A percentile compares a stretch with the other conserved stretches of the same genome.
Evolutionary conservation across 2,888 invertebrate species (phyloP).

Genomic region (Elmis aenea): DNA sequence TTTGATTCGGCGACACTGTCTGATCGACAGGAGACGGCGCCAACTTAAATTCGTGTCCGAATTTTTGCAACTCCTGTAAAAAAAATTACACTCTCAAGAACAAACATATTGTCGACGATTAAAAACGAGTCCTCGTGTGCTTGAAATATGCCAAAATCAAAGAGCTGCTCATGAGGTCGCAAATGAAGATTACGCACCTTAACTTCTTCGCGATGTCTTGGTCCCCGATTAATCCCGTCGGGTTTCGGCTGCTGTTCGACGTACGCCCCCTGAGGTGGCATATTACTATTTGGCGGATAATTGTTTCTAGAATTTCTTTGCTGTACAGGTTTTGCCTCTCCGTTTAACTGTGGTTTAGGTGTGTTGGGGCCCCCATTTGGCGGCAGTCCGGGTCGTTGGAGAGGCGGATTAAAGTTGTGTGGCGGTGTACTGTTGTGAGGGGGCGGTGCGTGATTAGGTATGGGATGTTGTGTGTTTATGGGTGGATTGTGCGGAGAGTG

Average conservation of each 20-base stretch:
- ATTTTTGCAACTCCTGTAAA: constrained; percentile 65
- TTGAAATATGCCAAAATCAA: too few relatives aligned
- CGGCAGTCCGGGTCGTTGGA: constrained; percentile 18
- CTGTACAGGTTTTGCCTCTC: constrained; percentile 19
- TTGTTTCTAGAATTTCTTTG: constrained; percentile 23
- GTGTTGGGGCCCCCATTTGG: constrained; percentile 27
- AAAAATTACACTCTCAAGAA: too few relatives aligned
- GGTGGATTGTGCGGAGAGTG: constrained; percentile 21
- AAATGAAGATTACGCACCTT: too few relatives aligned
- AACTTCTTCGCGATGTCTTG: constrained; percentile 35
- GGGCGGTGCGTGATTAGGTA: constrained; percentile 13
- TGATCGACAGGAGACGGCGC: constrained; percentile 37
- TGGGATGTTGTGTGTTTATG: constrained; percentile 22
- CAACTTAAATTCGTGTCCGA: constrained; percentile 76
- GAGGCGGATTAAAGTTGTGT: constrained; percentile 11
- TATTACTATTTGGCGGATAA: constrained; percentile 21
- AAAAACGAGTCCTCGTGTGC: too few relatives aligned
- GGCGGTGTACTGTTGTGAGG: not conserved
- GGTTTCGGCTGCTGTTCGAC: constrained; percentile 13
- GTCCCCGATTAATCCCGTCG: constrained; percentile 13
- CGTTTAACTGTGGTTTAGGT: constrained; percentile 23
- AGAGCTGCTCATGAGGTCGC: too few relatives aligned
- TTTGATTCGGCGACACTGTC: constrained; percentile 12
- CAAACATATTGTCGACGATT: too few relatives aligned
- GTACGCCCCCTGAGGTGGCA: constrained; percentile 17